These are phyloP conservation scores for Centrocercus urophasianus DNA, from an alignment of 2,113 vertebrate species.

Conservation along the genomic window DNA sequence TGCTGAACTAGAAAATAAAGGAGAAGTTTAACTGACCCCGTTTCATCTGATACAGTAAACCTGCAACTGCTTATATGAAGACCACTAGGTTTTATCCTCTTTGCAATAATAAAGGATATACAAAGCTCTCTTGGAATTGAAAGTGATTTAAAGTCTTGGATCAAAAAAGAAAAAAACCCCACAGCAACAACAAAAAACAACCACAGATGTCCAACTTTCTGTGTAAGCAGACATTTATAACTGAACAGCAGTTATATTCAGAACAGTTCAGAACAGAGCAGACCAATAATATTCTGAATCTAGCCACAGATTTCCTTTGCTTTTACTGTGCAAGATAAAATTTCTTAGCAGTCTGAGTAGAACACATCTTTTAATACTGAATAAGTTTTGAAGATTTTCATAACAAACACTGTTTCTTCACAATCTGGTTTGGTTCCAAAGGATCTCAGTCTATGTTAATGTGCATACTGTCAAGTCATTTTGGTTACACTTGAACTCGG, in stretches of 20 bases:
- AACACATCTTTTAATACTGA: neutral
- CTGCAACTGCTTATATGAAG: neutral
- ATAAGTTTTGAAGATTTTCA: neutral
- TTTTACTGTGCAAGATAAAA: neutral
- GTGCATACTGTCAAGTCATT: neutral
- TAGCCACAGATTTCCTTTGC: neutral
- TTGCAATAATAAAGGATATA: neutral
- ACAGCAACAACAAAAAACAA: neutral
- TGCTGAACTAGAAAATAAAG: neutral
- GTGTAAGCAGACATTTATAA: neutral
- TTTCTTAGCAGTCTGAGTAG: neutral
- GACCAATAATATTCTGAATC: neutral
- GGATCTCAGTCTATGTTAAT: neutral
- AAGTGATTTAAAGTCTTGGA: neutral
- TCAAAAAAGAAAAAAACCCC: neutral
- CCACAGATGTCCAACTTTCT: neutral
- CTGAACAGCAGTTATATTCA: neutral
- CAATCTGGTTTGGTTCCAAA: neutral
- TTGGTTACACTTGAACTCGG: neutral
- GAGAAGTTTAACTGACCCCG: neutral
- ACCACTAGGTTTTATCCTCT: rapidly evolving
- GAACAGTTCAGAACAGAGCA: neutral
- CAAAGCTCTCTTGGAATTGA: neutral
- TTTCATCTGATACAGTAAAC: neutral
- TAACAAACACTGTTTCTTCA: neutral